A percentile compares a stretch with the other conserved stretches of the same genome.
Conservation (phyloP, 2,797 vertebrate genomes). For the Phoebastria nigripes region DNA sequence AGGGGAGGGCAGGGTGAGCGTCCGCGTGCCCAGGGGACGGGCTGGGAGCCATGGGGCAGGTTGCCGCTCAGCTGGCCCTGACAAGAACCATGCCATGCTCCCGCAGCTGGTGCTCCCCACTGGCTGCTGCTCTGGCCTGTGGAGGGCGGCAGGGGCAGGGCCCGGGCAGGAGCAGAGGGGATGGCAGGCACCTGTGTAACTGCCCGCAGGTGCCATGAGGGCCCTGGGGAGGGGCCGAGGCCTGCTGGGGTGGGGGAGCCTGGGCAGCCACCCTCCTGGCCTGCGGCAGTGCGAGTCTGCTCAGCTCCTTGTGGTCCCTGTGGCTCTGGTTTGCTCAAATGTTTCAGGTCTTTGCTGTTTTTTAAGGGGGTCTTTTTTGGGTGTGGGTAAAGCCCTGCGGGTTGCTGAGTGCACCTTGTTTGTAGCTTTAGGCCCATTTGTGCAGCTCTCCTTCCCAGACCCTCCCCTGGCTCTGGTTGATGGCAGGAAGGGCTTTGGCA, state of each 20-base stretch:
- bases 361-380: background rate
- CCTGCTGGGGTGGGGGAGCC: background rate
- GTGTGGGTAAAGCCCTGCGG: background rate
- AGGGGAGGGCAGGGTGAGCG: background rate
- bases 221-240: background rate
- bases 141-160: too few relatives aligned
- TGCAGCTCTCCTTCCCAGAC: background rate
- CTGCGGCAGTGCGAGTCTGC: too few relatives aligned
- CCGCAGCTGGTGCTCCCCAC: rapidly evolving
- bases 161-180: background rate
- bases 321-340: background rate
- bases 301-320: rapidly evolving
- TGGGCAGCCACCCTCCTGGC: background rate
- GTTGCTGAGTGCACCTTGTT: background rate
- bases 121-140: background rate
- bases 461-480: background rate
- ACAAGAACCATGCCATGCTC: background rate
- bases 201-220: background rate
- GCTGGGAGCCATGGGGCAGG: too few relatives aligned
- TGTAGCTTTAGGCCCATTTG: background rate
- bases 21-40: background rate
- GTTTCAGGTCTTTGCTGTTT: background rate
- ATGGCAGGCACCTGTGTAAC: too few relatives aligned
- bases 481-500: background rate
- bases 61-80: rapidly evolving